Conservation (phyloP, 2,797 vertebrate genomes). For the Spatula versicolor region DNA sequence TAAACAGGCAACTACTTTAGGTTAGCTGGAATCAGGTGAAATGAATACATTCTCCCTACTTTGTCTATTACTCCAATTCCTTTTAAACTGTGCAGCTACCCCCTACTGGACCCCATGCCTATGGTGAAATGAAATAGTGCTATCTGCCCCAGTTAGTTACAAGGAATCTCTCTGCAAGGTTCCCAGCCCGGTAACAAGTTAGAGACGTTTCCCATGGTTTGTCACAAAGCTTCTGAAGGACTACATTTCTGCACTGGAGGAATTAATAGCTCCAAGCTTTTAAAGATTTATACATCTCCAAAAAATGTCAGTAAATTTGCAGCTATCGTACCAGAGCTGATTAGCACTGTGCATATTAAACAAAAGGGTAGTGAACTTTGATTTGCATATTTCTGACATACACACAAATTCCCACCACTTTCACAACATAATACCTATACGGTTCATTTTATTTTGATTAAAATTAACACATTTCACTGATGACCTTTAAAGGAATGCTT, state of each 20-base stretch:
- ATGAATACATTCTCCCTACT: background rate
- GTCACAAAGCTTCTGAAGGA: slow-evolving; percentile 28
- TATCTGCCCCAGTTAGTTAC: background rate
- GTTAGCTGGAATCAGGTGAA: background rate
- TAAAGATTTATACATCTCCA: background rate
- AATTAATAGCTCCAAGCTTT: slow-evolving; percentile 36
- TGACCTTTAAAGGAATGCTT: slow-evolving; percentile 38
- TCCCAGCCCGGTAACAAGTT: background rate
- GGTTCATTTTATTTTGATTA: slow-evolving; percentile 53
- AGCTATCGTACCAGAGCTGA: background rate
- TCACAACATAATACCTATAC: background rate
- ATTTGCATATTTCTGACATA: slow-evolving; percentile 4
- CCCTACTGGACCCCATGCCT: background rate
- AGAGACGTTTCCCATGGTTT: background rate
- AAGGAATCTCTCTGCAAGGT: background rate
- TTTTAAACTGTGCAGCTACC: background rate
- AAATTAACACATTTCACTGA: slow-evolving; percentile 42
- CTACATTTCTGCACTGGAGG: background rate
- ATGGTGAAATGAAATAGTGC: background rate
- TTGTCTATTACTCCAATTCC: background rate
- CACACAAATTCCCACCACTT: background rate
- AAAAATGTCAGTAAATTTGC: slow-evolving; percentile 3
- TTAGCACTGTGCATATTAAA: slow-evolving; percentile 31
- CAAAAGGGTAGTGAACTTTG: background rate
- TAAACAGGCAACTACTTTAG: background rate